phyloP scores from a whole-genome alignment of 2,797 vertebrate species.

The Champsocephalus esox region DNA sequence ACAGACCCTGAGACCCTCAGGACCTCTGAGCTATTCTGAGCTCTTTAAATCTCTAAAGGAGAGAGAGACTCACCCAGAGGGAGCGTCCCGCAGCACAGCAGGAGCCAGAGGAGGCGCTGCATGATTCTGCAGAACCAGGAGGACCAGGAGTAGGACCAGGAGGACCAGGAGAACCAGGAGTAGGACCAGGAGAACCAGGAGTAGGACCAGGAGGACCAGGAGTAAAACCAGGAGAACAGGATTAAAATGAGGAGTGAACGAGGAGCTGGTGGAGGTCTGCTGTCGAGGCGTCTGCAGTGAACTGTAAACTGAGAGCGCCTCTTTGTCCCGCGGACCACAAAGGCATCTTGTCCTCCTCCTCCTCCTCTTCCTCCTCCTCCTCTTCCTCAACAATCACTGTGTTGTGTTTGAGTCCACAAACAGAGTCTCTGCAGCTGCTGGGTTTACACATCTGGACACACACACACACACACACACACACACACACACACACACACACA shows the following conservation, averaged over 20 bases:
- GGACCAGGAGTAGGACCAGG: background rate
- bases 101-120: too few relatives aligned
- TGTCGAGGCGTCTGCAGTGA: background rate
- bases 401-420: background rate
- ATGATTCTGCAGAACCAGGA: too few relatives aligned
- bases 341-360: constrained; percentile 53
- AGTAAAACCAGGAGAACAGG: background rate
- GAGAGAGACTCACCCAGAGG: too few relatives aligned
- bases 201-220: too few relatives aligned
- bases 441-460: too few relatives aligned
- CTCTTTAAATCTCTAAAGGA: too few relatives aligned
- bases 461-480: too few relatives aligned
- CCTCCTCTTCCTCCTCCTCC: constrained; percentile 9
- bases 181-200: background rate
- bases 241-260: background rate
- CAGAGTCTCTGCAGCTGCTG: background rate
- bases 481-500: too few relatives aligned
- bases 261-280: background rate
- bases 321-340: constrained; percentile 65
- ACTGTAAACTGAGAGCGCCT: constrained; percentile 26
- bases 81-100: too few relatives aligned
- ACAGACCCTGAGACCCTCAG: too few relatives aligned
- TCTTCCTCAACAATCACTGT: constrained; percentile 17
- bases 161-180: constrained; percentile 2
- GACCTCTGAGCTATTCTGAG: too few relatives aligned